Conservation (phyloP, 2,888 invertebrate genomes). For the Xestobium rufovillosum region DNA sequence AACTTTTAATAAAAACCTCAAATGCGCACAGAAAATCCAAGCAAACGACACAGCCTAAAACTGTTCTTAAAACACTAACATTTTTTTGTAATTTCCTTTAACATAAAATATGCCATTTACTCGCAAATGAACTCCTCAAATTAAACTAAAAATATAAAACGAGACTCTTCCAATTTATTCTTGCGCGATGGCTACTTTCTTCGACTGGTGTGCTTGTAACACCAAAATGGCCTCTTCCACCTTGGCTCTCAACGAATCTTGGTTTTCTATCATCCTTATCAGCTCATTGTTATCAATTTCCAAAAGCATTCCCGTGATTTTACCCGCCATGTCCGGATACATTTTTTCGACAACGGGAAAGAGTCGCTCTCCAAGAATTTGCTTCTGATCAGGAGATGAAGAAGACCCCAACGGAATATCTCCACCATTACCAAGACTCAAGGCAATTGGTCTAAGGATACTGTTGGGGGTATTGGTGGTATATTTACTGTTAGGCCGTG, state of each 20-base stretch:
- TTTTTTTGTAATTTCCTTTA: no score
- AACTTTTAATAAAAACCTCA: no score
- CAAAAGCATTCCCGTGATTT: conserved; percentile 97
- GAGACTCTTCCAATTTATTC: conserved; percentile 25
- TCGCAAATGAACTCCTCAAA: no score
- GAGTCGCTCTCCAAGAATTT: conserved; percentile 94
- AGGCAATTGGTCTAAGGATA: conserved; percentile 32
- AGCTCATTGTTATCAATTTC: conserved; percentile 98
- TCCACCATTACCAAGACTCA: conserved; percentile 35
- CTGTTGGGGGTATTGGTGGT: conserved; percentile 52
- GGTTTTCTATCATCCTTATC: conserved; percentile 86
- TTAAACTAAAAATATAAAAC: no score
- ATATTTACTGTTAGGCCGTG: conserved; percentile 75
- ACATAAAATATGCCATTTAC: no score
- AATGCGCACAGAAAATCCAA: no score
- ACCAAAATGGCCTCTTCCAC: conserved; percentile 98
- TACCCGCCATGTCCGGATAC: conserved; percentile 90
- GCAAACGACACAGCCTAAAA: no score
- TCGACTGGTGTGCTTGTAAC: conserved; percentile 89
- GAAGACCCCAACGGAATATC: conserved; percentile 86
- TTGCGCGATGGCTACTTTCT: conserved; percentile 24
- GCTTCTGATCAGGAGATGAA: conserved; percentile 92
- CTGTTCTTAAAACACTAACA: no score
- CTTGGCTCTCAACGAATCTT: conserved; percentile 90
- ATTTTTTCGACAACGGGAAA: conserved; percentile 93